A percentile compares a stretch with the other conserved stretches of the same genome.
phyloP scores from a whole-genome alignment of 1,140 invertebrate species.

The Agraylea sexmaculata region DNA sequence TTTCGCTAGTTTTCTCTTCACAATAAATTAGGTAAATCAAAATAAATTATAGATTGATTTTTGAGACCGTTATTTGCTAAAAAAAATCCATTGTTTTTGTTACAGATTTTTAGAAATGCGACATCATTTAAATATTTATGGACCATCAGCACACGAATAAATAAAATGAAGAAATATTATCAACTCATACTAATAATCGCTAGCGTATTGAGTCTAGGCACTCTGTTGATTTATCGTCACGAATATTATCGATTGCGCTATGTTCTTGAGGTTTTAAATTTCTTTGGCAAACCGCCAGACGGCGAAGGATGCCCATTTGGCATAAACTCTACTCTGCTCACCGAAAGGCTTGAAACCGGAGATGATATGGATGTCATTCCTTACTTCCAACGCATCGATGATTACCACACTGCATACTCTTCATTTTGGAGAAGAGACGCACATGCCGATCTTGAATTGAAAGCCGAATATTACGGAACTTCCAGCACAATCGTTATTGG shows the following conservation, averaged over 20 bases:
- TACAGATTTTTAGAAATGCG: too few species aligned
- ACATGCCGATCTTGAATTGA: conserved; percentile 23
- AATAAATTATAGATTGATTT: too few species aligned
- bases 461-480: conserved; percentile 21
- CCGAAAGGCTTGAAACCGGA: conserved; percentile 34
- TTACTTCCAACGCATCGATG: conserved; percentile 38
- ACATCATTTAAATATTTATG: too few species aligned
- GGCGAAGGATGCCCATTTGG: conserved; percentile 39
- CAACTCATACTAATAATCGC: conserved; percentile 54
- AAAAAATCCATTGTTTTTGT: too few species aligned
- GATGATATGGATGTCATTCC: conserved; percentile 35
- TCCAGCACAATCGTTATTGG: conserved; percentile 39
- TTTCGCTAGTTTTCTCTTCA: too few species aligned
- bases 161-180: conserved; percentile 65
- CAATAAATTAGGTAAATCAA: too few species aligned
- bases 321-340: conserved; percentile 37
- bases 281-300: conserved; percentile 53
- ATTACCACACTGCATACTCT: conserved; percentile 42
- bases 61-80: too few species aligned
- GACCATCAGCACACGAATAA: too few species aligned
- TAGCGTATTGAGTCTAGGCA: conserved; percentile 52
- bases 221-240: conserved; percentile 61
- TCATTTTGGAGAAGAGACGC: conserved; percentile 40
- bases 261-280: conserved; percentile 64
- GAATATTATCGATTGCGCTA: conserved; percentile 63